These are phyloP conservation scores for Toxonevra muliebris DNA, from an alignment of 2,888 invertebrate genomes.

Conservation along the genomic window DNA sequence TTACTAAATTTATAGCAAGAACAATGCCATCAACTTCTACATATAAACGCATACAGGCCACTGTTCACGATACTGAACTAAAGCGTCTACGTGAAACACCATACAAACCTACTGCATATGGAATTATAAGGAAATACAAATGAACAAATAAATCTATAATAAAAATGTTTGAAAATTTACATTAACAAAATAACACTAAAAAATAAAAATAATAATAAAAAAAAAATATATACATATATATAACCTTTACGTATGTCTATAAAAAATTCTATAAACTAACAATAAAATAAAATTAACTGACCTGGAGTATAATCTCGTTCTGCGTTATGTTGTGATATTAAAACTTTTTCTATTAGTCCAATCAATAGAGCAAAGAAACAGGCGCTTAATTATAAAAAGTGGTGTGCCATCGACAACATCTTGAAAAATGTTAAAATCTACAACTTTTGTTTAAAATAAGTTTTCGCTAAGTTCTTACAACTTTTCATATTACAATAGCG, in stretches of 20 bases:
- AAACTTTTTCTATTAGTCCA: no score
- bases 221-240: background rate
- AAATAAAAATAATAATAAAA: background rate
- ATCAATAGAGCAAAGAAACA: no score
- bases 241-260: background rate
- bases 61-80: constrained; percentile 53
- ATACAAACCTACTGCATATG: constrained; percentile 55
- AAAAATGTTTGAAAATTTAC: background rate
- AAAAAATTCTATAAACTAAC: no score
- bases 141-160: constrained; percentile 7
- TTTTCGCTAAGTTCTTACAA: no score
- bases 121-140: constrained; percentile 56
- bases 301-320: no score
- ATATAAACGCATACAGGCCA: constrained; percentile 51
- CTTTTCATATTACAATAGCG: no score
- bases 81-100: constrained; percentile 58
- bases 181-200: background rate
- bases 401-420: no score
- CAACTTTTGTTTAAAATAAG: no score
- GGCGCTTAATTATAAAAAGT: no score
- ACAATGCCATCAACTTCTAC: constrained; percentile 55
- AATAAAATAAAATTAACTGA: no score
- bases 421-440: no score
- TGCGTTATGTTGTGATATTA: no score
- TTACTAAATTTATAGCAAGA: constrained; percentile 56